phyloP scores from a whole-genome alignment of 2,113 vertebrate genomes.

The Gobius niger region DNA sequence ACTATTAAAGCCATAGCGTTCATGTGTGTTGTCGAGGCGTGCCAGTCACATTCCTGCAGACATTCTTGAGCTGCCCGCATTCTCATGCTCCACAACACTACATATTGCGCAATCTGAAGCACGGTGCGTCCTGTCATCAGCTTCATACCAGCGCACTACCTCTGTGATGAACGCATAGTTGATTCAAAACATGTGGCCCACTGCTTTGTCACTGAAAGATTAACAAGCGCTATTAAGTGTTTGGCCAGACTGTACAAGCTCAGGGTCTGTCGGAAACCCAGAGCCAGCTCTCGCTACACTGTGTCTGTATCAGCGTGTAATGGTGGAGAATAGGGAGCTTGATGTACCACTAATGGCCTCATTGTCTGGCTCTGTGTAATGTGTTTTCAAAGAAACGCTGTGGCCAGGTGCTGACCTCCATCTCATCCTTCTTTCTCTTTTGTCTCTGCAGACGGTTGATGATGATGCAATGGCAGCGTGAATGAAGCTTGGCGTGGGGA shows the following conservation, averaged over 20 bases:
- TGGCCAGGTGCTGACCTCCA: slow-evolving; percentile 56
- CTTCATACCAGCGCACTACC: slow-evolving; percentile 2
- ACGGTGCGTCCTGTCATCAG: slow-evolving; percentile 4
- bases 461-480: slow-evolving; percentile 95
- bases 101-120: slow-evolving; percentile 22
- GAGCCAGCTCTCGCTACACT: slow-evolving; percentile 30
- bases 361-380: slow-evolving; percentile 58
- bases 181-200: neutral
- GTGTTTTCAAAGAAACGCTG: slow-evolving; percentile 56
- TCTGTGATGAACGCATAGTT: neutral
- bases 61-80: slow-evolving; percentile 47
- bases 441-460: slow-evolving; percentile 87
- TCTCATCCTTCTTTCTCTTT: slow-evolving; percentile 16
- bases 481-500: slow-evolving; percentile 96
- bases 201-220: slow-evolving; percentile 5
- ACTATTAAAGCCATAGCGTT: neutral
- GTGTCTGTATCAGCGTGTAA: slow-evolving; percentile 39
- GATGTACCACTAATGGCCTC: slow-evolving; percentile 57
- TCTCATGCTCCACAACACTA: slow-evolving; percentile 13
- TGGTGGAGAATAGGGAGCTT: slow-evolving; percentile 60
- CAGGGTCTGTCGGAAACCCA: slow-evolving; percentile 22
- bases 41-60: slow-evolving; percentile 38
- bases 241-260: slow-evolving; percentile 8
- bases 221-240: slow-evolving; percentile 20
- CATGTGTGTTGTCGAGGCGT: slow-evolving; percentile 51